phyloP scores from a whole-genome alignment of 2,797 vertebrate genomes.

The Percopsis omiscomaycus region DNA sequence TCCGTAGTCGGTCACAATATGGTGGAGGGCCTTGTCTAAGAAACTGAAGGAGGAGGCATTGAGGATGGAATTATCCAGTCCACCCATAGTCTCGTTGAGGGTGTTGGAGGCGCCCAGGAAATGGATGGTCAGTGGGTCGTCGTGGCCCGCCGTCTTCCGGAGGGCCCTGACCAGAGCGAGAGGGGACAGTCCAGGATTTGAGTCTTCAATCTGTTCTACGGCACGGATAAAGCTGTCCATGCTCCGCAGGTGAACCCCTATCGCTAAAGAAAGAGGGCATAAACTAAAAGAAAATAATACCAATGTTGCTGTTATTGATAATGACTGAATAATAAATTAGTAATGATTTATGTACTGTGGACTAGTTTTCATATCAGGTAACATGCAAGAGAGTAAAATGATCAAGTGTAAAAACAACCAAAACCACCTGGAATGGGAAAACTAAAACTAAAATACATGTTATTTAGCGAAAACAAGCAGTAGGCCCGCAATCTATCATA shows the following conservation, averaged over 20 bases:
- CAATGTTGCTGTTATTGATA: neutral
- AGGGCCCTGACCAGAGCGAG: constrained; percentile 55
- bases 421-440: no score
- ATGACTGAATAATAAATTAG: no score
- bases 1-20: constrained; percentile 48
- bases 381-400: no score
- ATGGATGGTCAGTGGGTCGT: constrained; percentile 56
- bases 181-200: constrained; percentile 32
- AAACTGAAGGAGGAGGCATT: constrained; percentile 65
- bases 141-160: constrained; percentile 53
- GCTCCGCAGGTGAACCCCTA: constrained; percentile 66
- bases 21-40: constrained; percentile 63
- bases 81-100: constrained; percentile 19
- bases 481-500: no score
- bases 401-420: no score
- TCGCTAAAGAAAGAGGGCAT: constrained; percentile 4
- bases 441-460: no score
- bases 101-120: constrained; percentile 59
- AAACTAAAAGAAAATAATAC: neutral
- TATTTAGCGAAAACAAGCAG: no score
- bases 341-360: no score
- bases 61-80: constrained; percentile 55
- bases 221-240: constrained; percentile 76
- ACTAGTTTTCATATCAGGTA: no score
- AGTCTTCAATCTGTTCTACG: constrained; percentile 68